phyloP scores from a whole-genome alignment of 2,888 invertebrate genomes.

The Chrysolina americana region DNA sequence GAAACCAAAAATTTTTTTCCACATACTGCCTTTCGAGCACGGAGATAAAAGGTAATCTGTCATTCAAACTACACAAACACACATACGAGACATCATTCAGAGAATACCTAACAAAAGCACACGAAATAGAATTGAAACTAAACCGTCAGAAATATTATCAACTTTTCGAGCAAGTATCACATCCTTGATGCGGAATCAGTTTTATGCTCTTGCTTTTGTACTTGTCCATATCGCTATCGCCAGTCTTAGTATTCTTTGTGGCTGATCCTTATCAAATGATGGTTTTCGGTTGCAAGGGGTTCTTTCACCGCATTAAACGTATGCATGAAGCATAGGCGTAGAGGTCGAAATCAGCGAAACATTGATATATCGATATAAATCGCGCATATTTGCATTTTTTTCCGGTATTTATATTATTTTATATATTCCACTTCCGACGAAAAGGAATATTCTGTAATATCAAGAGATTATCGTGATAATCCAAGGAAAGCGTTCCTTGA shows the following conservation, averaged over 20 bases:
- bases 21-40: slow-evolving; percentile 8
- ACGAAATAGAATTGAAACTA: slow-evolving; percentile 29
- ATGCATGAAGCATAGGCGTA: slow-evolving; percentile 30
- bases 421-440: no score
- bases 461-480: no score
- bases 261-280: slow-evolving; percentile 41
- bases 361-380: no score
- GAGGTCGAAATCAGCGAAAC: not conserved
- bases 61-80: slow-evolving; percentile 19
- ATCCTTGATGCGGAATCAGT: slow-evolving; percentile 30
- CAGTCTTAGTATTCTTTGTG: slow-evolving; percentile 37
- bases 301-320: slow-evolving; percentile 33
- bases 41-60: slow-evolving; percentile 29
- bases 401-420: no score
- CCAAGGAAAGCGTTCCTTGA: no score
- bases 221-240: slow-evolving; percentile 37
- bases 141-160: slow-evolving; percentile 33
- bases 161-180: slow-evolving; percentile 33
- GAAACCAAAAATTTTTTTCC: not conserved
- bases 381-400: no score
- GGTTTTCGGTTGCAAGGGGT: slow-evolving; percentile 42
- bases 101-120: slow-evolving; percentile 33
- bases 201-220: slow-evolving; percentile 35
- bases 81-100: slow-evolving; percentile 9
- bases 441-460: no score